phyloP scores from a whole-genome alignment of 2,888 invertebrate genomes.

The Drosophila demipolita region DNA sequence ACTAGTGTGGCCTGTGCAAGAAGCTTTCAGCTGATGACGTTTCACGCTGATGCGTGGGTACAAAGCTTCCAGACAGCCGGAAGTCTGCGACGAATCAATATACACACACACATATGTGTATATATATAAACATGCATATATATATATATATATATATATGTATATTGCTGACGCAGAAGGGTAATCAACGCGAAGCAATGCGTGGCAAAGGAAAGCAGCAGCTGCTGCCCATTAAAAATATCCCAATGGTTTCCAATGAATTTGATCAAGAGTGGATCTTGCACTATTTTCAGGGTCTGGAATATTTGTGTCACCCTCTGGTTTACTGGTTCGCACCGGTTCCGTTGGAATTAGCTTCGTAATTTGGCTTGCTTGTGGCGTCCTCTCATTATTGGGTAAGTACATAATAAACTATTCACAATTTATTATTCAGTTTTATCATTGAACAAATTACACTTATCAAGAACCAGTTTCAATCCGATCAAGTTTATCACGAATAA shows the following conservation, averaged over 20 bases:
- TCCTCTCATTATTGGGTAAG: constrained; percentile 95
- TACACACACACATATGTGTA: neutral
- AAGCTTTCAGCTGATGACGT: constrained; percentile 15
- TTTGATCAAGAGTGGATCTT: neutral
- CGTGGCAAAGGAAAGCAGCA: neutral
- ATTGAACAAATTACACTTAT: neutral
- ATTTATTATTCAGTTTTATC: neutral
- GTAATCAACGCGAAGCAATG: neutral
- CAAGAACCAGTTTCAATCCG: neutral
- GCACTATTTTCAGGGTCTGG: constrained; percentile 91
- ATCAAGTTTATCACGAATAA: neutral
- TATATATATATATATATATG: too few relatives aligned
- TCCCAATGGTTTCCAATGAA: neutral
- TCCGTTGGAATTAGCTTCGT: constrained; percentile 98
- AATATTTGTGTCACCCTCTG: constrained; percentile 99
- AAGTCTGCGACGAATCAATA: constrained; percentile 7
- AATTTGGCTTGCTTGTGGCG: constrained; percentile 97
- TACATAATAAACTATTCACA: constrained; percentile 42
- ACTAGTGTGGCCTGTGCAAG: neutral
- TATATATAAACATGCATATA: neutral
- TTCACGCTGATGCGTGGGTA: constrained; percentile 4
- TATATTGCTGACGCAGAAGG: constrained; percentile 4
- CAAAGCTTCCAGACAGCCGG: constrained; percentile 12
- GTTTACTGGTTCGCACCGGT: constrained; percentile 95
- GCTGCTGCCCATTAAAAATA: neutral